These are phyloP conservation scores for Rhynchonema sp. DNA, from an alignment of 2,888 invertebrate genomes.

Conservation along the genomic window DNA sequence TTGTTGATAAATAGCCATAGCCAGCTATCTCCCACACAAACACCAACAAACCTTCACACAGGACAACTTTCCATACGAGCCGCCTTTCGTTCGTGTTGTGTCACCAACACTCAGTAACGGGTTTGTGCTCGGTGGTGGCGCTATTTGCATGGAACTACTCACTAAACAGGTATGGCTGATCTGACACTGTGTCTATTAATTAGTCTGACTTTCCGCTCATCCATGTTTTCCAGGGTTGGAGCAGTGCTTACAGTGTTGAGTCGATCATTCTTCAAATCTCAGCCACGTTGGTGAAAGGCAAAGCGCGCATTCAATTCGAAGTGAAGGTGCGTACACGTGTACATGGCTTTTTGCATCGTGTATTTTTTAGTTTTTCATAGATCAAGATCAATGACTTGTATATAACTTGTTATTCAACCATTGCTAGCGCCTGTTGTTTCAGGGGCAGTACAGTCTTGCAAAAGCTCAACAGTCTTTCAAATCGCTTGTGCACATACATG, in stretches of 20 bases:
- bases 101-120: conserved; percentile 71
- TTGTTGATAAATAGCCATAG: too few relatives aligned
- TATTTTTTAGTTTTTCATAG: not conserved
- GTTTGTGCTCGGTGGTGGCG: conserved; percentile 88
- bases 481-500: conserved; percentile 95
- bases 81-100: conserved; percentile 92
- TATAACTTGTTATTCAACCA: conserved; percentile 34
- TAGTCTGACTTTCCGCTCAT: too few relatives aligned
- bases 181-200: not conserved
- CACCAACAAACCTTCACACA: too few relatives aligned
- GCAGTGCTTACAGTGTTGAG: conserved; percentile 93
- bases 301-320: conserved; percentile 80
- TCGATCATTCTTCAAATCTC: conserved; percentile 98
- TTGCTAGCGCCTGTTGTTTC: too few relatives aligned
- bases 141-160: conserved; percentile 96
- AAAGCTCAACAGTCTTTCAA: conserved; percentile 98
- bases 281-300: conserved; percentile 93
- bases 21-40: too few relatives aligned
- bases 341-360: not conserved
- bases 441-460: conserved; percentile 85
- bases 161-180: conserved; percentile 50
- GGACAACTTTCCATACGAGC: conserved; percentile 49
- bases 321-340: conserved; percentile 1
- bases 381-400: not conserved
- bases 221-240: conserved; percentile 59